phyloP scores from a whole-genome alignment of 2,113 vertebrate species.

The Chaenocephalus aceratus region DNA sequence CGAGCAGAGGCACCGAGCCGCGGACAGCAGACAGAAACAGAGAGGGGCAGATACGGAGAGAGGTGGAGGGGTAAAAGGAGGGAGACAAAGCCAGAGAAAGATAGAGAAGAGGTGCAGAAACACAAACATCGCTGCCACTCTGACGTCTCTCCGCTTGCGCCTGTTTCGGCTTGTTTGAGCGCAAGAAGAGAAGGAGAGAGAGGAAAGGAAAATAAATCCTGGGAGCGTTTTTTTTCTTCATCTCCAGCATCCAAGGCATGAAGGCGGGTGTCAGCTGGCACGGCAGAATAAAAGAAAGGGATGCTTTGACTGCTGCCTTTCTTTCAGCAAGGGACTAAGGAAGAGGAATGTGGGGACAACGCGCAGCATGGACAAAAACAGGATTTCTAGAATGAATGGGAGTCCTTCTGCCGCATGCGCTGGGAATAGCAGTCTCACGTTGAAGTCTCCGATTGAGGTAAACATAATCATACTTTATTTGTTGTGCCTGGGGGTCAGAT shows the following conservation, averaged over 20 bases:
- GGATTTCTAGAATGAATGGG: conserved; percentile 85
- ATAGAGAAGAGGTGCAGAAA: conserved; percentile 48
- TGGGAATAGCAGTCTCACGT: conserved; percentile 83
- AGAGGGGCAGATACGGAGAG: conserved; percentile 46
- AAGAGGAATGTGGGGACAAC: conserved; percentile 73
- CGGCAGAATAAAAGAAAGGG: conserved; percentile 76
- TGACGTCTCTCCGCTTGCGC: conserved; percentile 64
- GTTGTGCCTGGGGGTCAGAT: conserved; percentile 28
- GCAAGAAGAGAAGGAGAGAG: conserved; percentile 36
- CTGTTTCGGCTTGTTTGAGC: conserved; percentile 50
- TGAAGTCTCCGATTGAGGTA: conserved; percentile 88
- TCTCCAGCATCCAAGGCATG: conserved; percentile 64
- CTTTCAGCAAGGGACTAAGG: conserved; percentile 68
- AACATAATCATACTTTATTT: conserved; percentile 67
- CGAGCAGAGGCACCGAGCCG: conserved; percentile 57
- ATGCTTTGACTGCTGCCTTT: conserved; percentile 79
- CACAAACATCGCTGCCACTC: conserved; percentile 63
- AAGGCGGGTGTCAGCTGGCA: conserved; percentile 69
- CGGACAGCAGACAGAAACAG: conserved; percentile 29
- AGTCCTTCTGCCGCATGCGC: conserved; percentile 81
- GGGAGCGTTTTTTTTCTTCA: conserved; percentile 45
- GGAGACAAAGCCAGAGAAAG: conserved; percentile 54
- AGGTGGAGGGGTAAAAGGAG: conserved; percentile 34
- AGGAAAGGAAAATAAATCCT: conserved; percentile 61
- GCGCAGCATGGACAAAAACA: conserved; percentile 62